Conservation (phyloP, 2,113 vertebrate species). For the Prochilodus magdalenae region DNA sequence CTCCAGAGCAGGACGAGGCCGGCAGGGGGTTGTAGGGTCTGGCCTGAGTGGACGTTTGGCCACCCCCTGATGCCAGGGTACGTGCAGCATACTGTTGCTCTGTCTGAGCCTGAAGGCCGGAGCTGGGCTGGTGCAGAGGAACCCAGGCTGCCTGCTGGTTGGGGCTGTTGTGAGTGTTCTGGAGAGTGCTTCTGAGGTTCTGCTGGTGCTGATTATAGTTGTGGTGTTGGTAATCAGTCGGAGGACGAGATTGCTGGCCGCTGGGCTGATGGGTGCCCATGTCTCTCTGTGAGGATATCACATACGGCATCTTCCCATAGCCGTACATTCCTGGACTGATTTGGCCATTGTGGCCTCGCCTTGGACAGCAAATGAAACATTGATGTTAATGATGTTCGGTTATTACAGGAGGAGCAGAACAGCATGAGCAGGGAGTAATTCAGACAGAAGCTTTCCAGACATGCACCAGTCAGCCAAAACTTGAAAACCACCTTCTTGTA, state of each 20-base stretch:
- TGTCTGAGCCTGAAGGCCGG: conserved; percentile 63
- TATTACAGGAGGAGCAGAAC: too few species aligned
- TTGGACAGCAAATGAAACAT: conserved; percentile 56
- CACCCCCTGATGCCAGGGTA: conserved; percentile 14
- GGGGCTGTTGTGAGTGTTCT: conserved; percentile 15
- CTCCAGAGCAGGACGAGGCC: conserved; percentile 71
- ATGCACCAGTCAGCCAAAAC: too few species aligned
- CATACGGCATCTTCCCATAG: conserved; percentile 86
- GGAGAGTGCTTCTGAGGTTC: neutral
- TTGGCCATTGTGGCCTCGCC: conserved; percentile 74
- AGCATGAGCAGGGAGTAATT: too few species aligned
- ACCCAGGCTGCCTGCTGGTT: conserved; percentile 63
- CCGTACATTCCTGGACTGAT: conserved; percentile 90
- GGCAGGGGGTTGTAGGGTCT: conserved; percentile 67
- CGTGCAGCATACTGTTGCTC: conserved; percentile 69
- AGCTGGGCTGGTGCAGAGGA: conserved; percentile 78
- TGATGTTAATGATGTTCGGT: too few species aligned
- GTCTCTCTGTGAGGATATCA: conserved; percentile 82
- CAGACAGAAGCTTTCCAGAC: too few species aligned
- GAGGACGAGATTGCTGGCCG: conserved; percentile 75
- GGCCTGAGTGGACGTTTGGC: neutral
- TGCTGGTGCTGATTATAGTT: conserved; percentile 55
- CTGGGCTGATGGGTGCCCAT: conserved; percentile 64
- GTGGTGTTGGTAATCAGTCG: conserved; percentile 47
- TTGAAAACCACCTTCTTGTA: too few species aligned